Conservation (phyloP, 2,113 vertebrate genomes). For the Turnix velox region DNA sequence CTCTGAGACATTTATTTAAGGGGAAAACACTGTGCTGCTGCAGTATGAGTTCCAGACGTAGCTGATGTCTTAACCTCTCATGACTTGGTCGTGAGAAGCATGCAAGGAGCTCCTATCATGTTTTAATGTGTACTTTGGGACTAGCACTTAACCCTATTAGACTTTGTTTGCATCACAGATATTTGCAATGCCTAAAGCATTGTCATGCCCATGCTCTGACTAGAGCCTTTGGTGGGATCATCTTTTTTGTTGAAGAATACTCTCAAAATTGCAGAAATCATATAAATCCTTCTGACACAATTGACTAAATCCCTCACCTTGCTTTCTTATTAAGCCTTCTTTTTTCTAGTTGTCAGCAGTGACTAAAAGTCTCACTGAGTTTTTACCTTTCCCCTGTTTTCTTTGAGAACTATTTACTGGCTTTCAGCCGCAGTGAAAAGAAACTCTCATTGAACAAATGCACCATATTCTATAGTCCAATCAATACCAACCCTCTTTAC, state of each 20-base stretch:
- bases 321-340: background rate
- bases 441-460: slow-evolving; percentile 1
- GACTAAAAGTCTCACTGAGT: background rate
- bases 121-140: background rate
- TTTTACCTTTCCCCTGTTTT: background rate
- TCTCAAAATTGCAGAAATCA: background rate
- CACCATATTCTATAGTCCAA: slow-evolving; percentile 10
- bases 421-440: background rate
- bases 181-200: background rate
- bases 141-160: background rate
- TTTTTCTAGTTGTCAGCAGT: background rate
- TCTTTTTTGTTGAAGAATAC: background rate
- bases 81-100: background rate
- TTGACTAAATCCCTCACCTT: background rate
- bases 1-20: background rate
- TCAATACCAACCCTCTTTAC: slow-evolving; percentile 15
- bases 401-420: background rate
- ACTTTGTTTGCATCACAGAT: background rate
- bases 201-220: background rate
- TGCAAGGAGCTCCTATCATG: rapidly evolving
- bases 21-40: background rate
- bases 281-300: slow-evolving; percentile 2
- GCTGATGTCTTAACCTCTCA: background rate
- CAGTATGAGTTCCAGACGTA: background rate
- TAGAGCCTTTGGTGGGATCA: background rate